Conservation (phyloP, 1,140 invertebrate species). For the Whitmania pigra region DNA sequence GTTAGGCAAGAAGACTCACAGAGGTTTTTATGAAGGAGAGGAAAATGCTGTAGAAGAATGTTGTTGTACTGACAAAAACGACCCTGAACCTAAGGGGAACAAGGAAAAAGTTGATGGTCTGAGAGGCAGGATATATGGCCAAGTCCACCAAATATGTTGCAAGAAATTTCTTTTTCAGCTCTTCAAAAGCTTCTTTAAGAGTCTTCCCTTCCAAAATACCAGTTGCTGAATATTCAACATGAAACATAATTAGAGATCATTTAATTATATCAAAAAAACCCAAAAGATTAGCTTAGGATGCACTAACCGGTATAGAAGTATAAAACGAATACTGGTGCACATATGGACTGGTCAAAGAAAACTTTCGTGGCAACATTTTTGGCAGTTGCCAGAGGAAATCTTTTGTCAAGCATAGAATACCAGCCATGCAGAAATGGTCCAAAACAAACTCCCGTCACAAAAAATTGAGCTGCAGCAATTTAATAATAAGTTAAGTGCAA, state of each 20-base stretch:
- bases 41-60: slow-evolving; percentile 3
- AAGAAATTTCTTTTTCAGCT: slow-evolving; percentile 3
- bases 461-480: background rate
- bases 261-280: background rate
- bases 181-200: background rate
- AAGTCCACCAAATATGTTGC: background rate
- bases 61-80: slow-evolving; percentile 6
- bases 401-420: background rate
- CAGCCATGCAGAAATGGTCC: slow-evolving; percentile 3
- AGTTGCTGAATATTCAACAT: background rate
- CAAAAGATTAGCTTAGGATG: background rate
- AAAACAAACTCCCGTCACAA: background rate
- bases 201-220: background rate
- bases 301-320: background rate
- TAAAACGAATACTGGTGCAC: background rate
- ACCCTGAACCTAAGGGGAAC: background rate
- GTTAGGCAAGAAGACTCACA: background rate
- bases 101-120: background rate
- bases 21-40: background rate
- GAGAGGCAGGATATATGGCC: background rate
- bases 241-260: background rate
- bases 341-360: background rate
- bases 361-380: background rate
- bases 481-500: background rate
- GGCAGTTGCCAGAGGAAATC: background rate